phyloP scores from a whole-genome alignment of 2,113 vertebrate genomes.

The Phodopus roborovskii region DNA sequence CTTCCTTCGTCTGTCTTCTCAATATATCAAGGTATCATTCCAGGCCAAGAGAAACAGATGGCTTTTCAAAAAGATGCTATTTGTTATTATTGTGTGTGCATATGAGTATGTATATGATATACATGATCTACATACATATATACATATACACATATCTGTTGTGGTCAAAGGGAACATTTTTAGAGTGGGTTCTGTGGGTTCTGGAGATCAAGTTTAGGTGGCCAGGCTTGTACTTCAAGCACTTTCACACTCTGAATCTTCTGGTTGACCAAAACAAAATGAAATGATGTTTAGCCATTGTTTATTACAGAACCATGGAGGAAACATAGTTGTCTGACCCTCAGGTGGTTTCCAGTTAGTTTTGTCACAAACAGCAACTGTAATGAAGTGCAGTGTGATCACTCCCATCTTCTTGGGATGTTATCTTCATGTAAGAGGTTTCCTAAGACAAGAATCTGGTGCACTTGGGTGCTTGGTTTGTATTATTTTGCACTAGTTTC shows the following conservation, averaged over 20 bases:
- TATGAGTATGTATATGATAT: not conserved
- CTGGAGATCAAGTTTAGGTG: not conserved
- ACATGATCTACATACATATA: not conserved
- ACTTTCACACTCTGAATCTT: not conserved
- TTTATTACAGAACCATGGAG: not conserved
- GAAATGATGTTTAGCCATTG: not conserved
- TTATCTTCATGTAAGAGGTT: not conserved
- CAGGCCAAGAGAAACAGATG: not conserved
- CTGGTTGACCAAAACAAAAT: not conserved
- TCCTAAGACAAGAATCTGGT: not conserved
- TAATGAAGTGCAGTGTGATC: not conserved
- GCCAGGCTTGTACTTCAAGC: not conserved
- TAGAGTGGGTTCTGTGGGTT: not conserved
- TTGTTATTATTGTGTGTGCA: not conserved
- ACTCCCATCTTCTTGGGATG: not conserved
- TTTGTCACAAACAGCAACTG: not conserved
- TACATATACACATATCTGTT: not conserved
- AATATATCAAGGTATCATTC: not conserved
- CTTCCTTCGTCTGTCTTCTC: not conserved
- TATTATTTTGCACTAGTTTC: constrained; percentile 14
- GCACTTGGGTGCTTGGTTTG: constrained; percentile 23
- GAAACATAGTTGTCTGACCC: not conserved
- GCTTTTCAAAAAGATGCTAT: not conserved
- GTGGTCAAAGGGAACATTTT: not conserved
- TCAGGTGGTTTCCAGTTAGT: not conserved